These are phyloP conservation scores for Gila robusta DNA, from an alignment of 2,797 vertebrate genomes.

Conservation along the genomic window DNA sequence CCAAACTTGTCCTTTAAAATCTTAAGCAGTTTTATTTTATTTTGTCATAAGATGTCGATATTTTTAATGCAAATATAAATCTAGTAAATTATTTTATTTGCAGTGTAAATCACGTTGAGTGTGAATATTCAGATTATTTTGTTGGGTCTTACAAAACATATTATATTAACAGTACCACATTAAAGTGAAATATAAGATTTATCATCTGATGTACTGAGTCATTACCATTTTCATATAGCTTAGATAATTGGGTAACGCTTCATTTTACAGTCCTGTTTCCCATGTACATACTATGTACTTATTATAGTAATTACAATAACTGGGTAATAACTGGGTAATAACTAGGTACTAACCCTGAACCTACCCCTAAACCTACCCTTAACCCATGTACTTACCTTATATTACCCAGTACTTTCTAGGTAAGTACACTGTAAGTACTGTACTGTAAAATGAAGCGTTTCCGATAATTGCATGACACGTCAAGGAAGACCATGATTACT, in stretches of 20 bases:
- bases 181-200: not conserved
- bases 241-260: no score
- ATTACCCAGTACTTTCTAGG: no score
- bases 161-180: not conserved
- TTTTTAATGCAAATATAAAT: not conserved
- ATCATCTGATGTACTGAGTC: not conserved
- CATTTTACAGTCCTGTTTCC: no score
- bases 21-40: not conserved
- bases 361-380: no score
- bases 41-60: not conserved
- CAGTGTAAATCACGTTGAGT: not conserved
- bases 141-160: not conserved
- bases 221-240: not conserved
- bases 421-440: no score
- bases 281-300: no score
- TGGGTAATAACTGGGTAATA: no score
- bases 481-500: not conserved
- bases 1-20: not conserved
- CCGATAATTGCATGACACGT: not conserved
- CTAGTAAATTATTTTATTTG: not conserved
- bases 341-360: no score
- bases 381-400: no score
- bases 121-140: not conserved
- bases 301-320: no score
- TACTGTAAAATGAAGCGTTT: no score